Base-by-base conservation (phyloP, 2,888 invertebrate species). In the Ormyrus rosae region DNA sequence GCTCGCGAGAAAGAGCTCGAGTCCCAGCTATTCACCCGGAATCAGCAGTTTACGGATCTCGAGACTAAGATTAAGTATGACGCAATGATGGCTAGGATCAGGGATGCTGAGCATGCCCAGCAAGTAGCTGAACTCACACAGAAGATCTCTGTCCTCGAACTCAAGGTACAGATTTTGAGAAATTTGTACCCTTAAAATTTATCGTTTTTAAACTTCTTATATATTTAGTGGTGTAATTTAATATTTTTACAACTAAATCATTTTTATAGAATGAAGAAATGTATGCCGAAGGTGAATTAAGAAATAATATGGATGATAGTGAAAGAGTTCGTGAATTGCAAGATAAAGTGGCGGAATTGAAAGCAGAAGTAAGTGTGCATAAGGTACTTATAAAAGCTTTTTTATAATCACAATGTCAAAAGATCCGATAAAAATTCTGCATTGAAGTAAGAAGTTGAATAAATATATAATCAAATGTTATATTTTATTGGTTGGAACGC, bases 101-200 rank as follows among this genome's bases (percentile, higher is more conserved):
- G 96, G 84, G 98, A 98, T 87, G 97, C 98, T 80, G 99, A 99
- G 89, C 97, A 97, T 87, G 96, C 97, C 79, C 98, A 99, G 91
- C 94, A 95, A 81, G 95, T 99, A 81, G 98, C 98, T 4, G 98
- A 98, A 91, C 93, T 99, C 46, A 96, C 96, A 84, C 97, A 97
- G 86, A 97, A 97, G 92, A 96, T 99, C 81, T 97, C 98, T 8
- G 95, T 97, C 88, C 93, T 98, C 85, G 98, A 99, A 92, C 93
- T 97, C 84, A 97, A 97, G 93, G 98, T 96, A 89, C 85, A 51
- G 19, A 19, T 56, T 8, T 46, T 51, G 4, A 11, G 34, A 53
- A 34, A 53, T 69, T 69, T 50, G 19, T 11, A 2, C 55, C 10
- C 4, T 6, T 56, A 45, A 46, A 45, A 45, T 63, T 11, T 7